Conservation (phyloP, 2,113 vertebrate genomes). For the Andinoacara biseriatus region DNA sequence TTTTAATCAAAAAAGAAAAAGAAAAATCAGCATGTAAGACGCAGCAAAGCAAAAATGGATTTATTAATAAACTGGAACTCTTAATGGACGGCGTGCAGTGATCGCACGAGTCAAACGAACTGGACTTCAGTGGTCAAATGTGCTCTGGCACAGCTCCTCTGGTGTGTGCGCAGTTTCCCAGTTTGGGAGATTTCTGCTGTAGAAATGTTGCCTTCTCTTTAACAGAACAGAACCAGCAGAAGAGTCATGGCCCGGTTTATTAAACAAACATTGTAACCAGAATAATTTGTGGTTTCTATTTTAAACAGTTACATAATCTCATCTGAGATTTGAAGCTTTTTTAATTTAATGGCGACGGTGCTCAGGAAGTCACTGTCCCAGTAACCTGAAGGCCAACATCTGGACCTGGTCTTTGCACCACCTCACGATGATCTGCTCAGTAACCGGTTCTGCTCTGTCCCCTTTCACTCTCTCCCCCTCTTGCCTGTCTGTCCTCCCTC, state of each 20-base stretch:
- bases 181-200: background rate
- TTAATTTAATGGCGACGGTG: slow-evolving; percentile 13
- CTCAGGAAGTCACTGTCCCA: slow-evolving; percentile 7
- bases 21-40: background rate
- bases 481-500: slow-evolving; percentile 52
- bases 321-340: background rate
- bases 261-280: background rate
- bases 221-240: background rate
- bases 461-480: slow-evolving; percentile 61
- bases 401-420: slow-evolving; percentile 54
- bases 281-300: background rate
- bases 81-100: background rate
- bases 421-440: slow-evolving; percentile 64
- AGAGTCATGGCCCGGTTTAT: background rate
- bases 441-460: slow-evolving; percentile 59
- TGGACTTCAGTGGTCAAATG: background rate
- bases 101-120: background rate
- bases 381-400: slow-evolving; percentile 71
- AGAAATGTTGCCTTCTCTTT: background rate
- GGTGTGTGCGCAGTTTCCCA: background rate
- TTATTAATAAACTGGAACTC: background rate
- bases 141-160: background rate
- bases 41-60: background rate
- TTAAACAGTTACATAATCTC: background rate
- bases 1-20: no score